Base-by-base conservation (phyloP, 2,113 vertebrate genomes). In the Ageneiosus marmoratus region DNA sequence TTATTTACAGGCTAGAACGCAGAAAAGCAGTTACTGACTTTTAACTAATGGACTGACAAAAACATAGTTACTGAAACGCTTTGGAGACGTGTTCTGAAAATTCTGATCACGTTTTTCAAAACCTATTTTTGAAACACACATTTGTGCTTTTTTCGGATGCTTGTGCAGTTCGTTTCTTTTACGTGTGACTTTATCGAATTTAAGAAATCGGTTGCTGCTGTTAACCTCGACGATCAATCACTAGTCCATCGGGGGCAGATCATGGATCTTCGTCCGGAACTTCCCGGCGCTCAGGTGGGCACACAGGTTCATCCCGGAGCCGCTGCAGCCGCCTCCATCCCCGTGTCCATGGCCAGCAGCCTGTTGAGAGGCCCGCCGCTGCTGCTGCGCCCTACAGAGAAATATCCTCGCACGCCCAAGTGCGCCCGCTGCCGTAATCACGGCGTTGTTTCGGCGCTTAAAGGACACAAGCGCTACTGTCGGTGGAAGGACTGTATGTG, bases 401-500 rank as follows among this genome's bases (percentile, higher is more conserved):
- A 99, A 91, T 99, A 98, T 85, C 98, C 97, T 50, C 95, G 98
- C 86, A 99, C 98, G 32, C 98, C 97, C 32, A 99, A 99, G 94
- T 99, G 98, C 88, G 98, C 98, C 62, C 96, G 98, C 22, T 99
- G 97, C 93, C 92, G 98, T 84, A 99, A 99, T 91, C 98, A 98
- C 91, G 98, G 98, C 0, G 98, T 99, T 74, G 97, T 99, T 81
- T 99, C 97, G 0, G 97, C 97, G 13, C 95, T 99, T 44, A 99
- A 99, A 91, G 98, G 97, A 92, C 98, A 99, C 94, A 99, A 99
- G 89, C 97, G 98, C 88, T 99, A 99, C 93, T 99, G 98, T 90
- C 97, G 98, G 89, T 99, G 98, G 98, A 98, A 98, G 92, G 98
- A 99, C 94, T 99, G 98, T 90, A 96, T 98, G 94, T 99, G 98